phyloP scores from a whole-genome alignment of 2,888 invertebrate genomes.

The Endomychus coccineus region DNA sequence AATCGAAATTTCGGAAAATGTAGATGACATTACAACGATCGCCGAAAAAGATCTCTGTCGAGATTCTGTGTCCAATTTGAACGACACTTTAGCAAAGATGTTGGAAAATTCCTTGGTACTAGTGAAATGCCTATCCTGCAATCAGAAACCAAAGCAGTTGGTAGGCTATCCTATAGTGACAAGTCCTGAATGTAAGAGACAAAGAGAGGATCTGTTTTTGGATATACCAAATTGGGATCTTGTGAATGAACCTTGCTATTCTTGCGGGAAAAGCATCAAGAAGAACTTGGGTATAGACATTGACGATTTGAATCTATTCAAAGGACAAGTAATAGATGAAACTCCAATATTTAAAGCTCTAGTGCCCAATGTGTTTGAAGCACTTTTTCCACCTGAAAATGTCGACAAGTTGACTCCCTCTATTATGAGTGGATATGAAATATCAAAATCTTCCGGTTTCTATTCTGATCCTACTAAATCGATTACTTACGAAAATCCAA shows the following conservation, averaged over 20 bases:
- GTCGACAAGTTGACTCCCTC: constrained; percentile 3
- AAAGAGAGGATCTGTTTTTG: constrained; percentile 14
- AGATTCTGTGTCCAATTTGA: no score
- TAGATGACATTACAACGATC: constrained; percentile 14
- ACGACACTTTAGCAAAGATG: constrained; percentile 1
- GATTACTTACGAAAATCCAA: constrained; percentile 18
- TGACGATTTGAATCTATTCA: constrained; percentile 8
- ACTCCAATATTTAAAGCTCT: background rate
- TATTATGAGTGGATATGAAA: constrained; percentile 11
- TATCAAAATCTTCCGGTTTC: constrained; percentile 15
- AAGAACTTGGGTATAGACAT: constrained; percentile 6
- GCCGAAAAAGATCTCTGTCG: background rate
- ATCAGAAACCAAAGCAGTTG: constrained; percentile 17
- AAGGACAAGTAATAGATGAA: constrained; percentile 2
- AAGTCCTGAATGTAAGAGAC: constrained; percentile 1
- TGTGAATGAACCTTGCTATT: constrained; percentile 32
- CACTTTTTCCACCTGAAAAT: background rate
- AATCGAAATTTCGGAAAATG: constrained; percentile 7
- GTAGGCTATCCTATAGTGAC: constrained; percentile 23
- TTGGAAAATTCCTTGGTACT: constrained; percentile 17
- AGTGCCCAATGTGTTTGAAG: background rate
- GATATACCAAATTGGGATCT: constrained; percentile 15
- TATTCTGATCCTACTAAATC: constrained; percentile 19
- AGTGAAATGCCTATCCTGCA: constrained; percentile 19
- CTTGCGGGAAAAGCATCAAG: background rate